phyloP scores from a whole-genome alignment of 1,140 invertebrate species.

The Battus philenor region DNA sequence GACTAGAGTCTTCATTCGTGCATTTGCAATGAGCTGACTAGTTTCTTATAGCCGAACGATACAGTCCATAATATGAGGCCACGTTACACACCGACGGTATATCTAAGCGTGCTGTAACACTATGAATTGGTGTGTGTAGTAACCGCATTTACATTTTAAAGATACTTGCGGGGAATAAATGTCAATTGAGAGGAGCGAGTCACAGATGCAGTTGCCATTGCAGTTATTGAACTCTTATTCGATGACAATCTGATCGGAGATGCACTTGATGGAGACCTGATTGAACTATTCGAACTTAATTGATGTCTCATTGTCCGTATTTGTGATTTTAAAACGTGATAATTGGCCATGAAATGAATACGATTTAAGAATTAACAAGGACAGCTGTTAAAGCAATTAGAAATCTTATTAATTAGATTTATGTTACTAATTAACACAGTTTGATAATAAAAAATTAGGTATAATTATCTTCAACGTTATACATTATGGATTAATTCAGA shows the following conservation, averaged over 20 bases:
- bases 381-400: neutral
- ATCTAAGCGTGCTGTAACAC: constrained; percentile 18
- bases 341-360: neutral
- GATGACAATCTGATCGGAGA: constrained; percentile 56
- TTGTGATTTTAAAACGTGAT: constrained; percentile 7
- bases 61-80: constrained; percentile 30
- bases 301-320: constrained; percentile 8
- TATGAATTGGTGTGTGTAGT: constrained; percentile 54
- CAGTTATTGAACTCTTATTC: constrained; percentile 65
- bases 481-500: neutral
- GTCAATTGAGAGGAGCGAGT: constrained; percentile 65
- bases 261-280: constrained; percentile 35
- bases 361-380: neutral
- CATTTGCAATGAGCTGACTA: constrained; percentile 24
- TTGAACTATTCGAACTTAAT: constrained; percentile 16
- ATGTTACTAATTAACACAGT: neutral
- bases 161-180: constrained; percentile 68
- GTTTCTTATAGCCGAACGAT: constrained; percentile 30
- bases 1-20: constrained; percentile 24
- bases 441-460: no score
- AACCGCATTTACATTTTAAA: constrained; percentile 73
- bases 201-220: constrained; percentile 51
- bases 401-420: neutral
- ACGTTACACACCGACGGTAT: constrained; percentile 3
- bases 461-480: no score